Base-by-base conservation (phyloP, 2,113 vertebrate species). In the Thinocorus orbignyianus region DNA sequence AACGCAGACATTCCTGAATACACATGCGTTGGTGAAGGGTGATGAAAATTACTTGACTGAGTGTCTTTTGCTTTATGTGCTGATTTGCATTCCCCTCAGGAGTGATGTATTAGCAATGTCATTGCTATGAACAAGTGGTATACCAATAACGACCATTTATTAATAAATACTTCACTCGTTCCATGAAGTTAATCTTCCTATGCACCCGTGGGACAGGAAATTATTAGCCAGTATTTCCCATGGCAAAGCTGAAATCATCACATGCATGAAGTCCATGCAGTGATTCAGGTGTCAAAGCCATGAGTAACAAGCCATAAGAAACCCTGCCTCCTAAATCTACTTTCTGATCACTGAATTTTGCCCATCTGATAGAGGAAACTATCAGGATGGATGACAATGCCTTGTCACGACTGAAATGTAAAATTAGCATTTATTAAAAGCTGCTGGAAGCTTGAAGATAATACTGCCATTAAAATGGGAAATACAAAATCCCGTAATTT, bases 121-220 rank as follows among this genome's bases (percentile, higher is more conserved):
- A 86, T 57, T 74, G 80, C 86, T 55, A 35, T 13, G 76, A 95
- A 79, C 44, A 78, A 86, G 51, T 64, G 77, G 83, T 73, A 76
- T 66, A 94, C 26, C 94, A 84, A 46, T 88, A 95, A 78, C 1
- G 2, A 88, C 28, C 80, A 78, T 78, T 86, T 95, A 95, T 96
- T 91, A 96, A 95, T 78, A 92, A 94, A 95, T 84, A 88, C 81
- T 91, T 91, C 55, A 54, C 24, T 92, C 3, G 13, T 86, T 95
- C 81, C 81, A 78, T 20, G 72, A 94, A 91, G 93, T 95, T 96
- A 94, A 95, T 95, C 82, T 92, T 92, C 92, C 81, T 49, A 44
- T 8, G 51, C 42, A 90, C 60, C 76, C 42, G 1, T 8, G 42
- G 90, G 88, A 68, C 71, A 90, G 85, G 76, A 68, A 90, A 83